These are phyloP conservation scores for Hirtodrosophila trivittata DNA, from an alignment of 2,888 invertebrate species.

Conservation along the genomic window DNA sequence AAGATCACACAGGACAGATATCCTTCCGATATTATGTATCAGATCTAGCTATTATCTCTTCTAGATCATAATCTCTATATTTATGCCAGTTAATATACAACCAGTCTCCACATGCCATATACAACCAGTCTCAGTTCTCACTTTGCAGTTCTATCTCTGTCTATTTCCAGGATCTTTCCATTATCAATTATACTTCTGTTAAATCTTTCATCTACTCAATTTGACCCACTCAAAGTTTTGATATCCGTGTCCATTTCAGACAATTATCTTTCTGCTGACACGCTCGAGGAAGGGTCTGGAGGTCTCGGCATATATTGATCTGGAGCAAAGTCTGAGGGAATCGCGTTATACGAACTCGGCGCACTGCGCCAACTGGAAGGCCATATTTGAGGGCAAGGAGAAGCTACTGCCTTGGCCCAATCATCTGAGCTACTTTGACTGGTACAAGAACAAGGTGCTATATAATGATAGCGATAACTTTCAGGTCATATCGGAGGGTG, in stretches of 20 bases:
- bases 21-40: no score
- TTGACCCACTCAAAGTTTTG: neutral
- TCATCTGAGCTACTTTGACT: conserved; percentile 56
- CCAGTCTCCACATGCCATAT: no score
- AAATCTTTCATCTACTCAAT: no score
- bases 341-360: conserved; percentile 20
- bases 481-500: conserved; percentile 11
- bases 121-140: no score
- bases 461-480: conserved; percentile 52
- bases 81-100: no score
- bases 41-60: no score
- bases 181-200: no score
- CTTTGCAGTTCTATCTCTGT: no score
- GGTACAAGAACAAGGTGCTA: conserved; percentile 36
- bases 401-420: conserved; percentile 28
- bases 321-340: conserved; percentile 49
- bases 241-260: conserved; percentile 35
- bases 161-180: no score
- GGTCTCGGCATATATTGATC: conserved; percentile 55
- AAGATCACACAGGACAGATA: no score
- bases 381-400: conserved; percentile 47
- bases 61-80: no score
- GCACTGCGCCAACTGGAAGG: conserved; percentile 43
- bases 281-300: conserved; percentile 46
- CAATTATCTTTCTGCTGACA: conserved; percentile 52